A percentile compares a stretch with the other conserved stretches of the same genome.
These are phyloP conservation scores for Sorex fumeus DNA, from an alignment of 2,113 vertebrate genomes.

Conservation along the genomic window DNA sequence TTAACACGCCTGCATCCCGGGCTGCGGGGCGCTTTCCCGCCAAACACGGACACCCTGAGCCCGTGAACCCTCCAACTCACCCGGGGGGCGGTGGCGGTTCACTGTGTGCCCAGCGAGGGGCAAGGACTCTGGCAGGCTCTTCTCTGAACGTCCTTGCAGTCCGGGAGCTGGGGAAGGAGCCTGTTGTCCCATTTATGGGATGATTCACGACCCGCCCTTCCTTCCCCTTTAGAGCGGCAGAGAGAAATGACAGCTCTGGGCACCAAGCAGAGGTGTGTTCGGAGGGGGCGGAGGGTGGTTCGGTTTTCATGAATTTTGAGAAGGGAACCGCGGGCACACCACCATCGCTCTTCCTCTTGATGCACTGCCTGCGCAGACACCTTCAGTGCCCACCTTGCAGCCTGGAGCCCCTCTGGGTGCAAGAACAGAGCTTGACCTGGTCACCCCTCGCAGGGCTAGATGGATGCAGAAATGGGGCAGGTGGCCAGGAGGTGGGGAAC, in stretches of 20 bases:
- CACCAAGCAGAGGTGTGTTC: not conserved
- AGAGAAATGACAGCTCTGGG: conserved; percentile 43
- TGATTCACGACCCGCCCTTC: not conserved
- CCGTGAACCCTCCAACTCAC: not conserved
- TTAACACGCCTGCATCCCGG: rapidly evolving
- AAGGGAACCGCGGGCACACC: conserved; percentile 74
- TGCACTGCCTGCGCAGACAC: conserved; percentile 78
- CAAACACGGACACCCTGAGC: not conserved
- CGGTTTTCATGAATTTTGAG: conserved; percentile 79
- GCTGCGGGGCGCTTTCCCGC: too few relatives aligned
- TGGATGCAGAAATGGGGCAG: not conserved
- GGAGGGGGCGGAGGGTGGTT: conserved; percentile 42
- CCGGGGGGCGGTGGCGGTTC: not conserved
- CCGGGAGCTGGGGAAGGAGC: not conserved
- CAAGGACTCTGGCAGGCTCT: not conserved
- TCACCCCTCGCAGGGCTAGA: conserved; percentile 35
- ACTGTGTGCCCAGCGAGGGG: rapidly evolving
- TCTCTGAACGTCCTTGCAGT: not conserved
- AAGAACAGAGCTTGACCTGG: conserved; percentile 31
- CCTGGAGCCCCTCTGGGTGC: conserved; percentile 34
- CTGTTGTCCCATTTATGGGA: rapidly evolving
- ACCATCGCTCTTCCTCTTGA: conserved; percentile 77
- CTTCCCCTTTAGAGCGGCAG: not conserved
- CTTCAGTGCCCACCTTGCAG: conserved; percentile 69
- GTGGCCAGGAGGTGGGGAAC: conserved; percentile 4